Conservation (phyloP, 2,888 invertebrate species). For the Eustalomyia histrio region DNA sequence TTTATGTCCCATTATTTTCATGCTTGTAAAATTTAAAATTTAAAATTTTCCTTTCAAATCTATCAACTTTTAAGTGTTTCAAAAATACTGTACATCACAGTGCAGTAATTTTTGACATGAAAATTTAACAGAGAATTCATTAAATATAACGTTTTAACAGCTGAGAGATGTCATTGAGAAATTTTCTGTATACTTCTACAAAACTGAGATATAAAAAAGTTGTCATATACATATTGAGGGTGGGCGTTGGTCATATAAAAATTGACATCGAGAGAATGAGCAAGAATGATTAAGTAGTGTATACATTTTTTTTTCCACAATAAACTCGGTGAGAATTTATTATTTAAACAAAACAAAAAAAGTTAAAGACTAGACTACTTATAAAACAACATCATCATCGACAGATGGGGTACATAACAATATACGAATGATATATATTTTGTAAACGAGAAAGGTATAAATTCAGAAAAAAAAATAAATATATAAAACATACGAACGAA, state of each 20-base stretch:
- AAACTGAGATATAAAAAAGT: neutral
- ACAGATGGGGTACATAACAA: slow-evolving; percentile 26
- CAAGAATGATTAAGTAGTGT: neutral
- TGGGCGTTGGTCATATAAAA: slow-evolving; percentile 42
- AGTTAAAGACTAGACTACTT: slow-evolving; percentile 33
- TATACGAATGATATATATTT: neutral
- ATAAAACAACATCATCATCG: slow-evolving; percentile 17
- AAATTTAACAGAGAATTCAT: slow-evolving; percentile 4
- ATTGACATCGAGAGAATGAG: slow-evolving; percentile 7
- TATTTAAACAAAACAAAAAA: slow-evolving; percentile 6
- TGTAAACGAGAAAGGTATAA: neutral
- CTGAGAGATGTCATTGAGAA: slow-evolving; percentile 9
- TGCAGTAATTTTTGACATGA: neutral
- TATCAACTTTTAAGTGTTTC: neutral
- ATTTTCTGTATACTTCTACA: neutral
- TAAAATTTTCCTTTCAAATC: no score
- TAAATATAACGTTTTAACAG: slow-evolving; percentile 27
- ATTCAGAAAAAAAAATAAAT: slow-evolving; percentile 1
- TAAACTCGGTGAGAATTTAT: slow-evolving; percentile 21
- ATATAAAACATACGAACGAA: neutral
- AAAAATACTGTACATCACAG: slow-evolving; percentile 26
- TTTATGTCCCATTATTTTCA: no score
- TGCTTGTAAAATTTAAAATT: no score
- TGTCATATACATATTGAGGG: slow-evolving; percentile 11
- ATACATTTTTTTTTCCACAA: slow-evolving; percentile 1